phyloP scores from a whole-genome alignment of 1,140 invertebrate genomes.

The Metaphire vulgaris region DNA sequence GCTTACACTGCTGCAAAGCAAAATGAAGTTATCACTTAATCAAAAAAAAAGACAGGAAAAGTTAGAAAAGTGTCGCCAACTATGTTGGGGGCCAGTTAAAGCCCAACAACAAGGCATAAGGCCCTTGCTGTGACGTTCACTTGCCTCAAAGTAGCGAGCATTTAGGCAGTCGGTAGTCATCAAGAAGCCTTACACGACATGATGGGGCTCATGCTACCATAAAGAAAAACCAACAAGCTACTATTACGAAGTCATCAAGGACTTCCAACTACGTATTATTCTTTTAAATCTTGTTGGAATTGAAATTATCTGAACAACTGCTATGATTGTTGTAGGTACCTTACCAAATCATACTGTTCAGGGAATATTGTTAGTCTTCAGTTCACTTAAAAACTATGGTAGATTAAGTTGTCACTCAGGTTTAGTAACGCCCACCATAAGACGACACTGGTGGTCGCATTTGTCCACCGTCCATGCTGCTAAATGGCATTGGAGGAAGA shows the following conservation, averaged over 20 bases:
- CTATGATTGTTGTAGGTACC: neutral
- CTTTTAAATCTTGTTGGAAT: too few species aligned
- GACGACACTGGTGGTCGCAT: neutral
- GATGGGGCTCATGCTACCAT: neutral
- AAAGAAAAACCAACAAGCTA: neutral
- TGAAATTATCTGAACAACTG: neutral
- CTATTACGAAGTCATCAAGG: neutral
- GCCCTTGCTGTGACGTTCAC: neutral
- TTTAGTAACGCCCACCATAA: neutral
- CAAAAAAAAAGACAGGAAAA: neutral
- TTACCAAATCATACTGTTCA: neutral
- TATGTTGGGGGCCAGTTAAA: conserved; percentile 2
- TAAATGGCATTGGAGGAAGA: neutral
- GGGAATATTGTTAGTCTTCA: neutral
- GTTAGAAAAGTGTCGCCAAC: neutral
- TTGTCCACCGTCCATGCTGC: neutral
- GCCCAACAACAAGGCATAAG: neutral
- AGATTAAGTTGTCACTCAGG: neutral
- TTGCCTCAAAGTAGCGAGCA: neutral
- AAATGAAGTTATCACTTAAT: too few species aligned
- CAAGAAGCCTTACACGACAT: neutral
- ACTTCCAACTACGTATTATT: too few species aligned
- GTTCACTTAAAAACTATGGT: neutral
- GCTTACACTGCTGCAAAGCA: too few species aligned
- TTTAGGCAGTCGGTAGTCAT: neutral